phyloP scores from a whole-genome alignment of 30 jellyfish, hydroid and myxozoan genomes.

The Pseudorhiza aurosa region DNA sequence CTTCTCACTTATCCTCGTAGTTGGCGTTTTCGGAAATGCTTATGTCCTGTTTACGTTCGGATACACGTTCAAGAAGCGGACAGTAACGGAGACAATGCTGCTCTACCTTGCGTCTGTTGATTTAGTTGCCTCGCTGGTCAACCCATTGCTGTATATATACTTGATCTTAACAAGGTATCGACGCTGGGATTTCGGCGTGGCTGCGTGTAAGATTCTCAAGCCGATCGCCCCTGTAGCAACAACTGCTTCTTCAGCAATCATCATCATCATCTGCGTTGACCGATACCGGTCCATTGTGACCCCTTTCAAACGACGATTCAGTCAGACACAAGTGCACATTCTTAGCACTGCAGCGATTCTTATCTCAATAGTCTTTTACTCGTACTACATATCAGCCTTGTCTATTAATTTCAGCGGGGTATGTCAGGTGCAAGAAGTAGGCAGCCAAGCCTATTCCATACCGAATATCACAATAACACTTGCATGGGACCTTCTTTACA shows the following conservation, averaged over 20 bases:
- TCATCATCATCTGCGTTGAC: slow-evolving; percentile 80
- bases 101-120: slow-evolving; percentile 80
- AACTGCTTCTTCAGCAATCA: slow-evolving; percentile 68
- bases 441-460: slow-evolving; percentile 26
- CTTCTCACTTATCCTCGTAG: slow-evolving; percentile 33
- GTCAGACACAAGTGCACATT: slow-evolving; percentile 51
- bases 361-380: slow-evolving; percentile 53
- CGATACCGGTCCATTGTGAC: slow-evolving; percentile 88
- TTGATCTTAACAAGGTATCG: slow-evolving; percentile 51
- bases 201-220: slow-evolving; percentile 84
- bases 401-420: slow-evolving; percentile 17
- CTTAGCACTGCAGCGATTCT: slow-evolving; percentile 9
- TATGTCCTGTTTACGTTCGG: slow-evolving; percentile 58
- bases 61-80: slow-evolving; percentile 46
- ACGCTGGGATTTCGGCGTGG: slow-evolving; percentile 87
- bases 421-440: slow-evolving; percentile 56
- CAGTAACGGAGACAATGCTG: slow-evolving; percentile 75
- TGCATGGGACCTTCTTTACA: slow-evolving; percentile 20
- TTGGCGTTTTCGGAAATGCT: slow-evolving; percentile 79
- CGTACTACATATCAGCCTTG: slow-evolving; percentile 40
- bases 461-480: slow-evolving; percentile 50
- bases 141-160: slow-evolving; percentile 65
- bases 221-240: slow-evolving; percentile 68
- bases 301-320: slow-evolving; percentile 63
- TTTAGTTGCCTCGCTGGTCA: slow-evolving; percentile 64